These are phyloP conservation scores for Dendronephthya gigantea DNA, from an alignment of 64 coral and sea anemone species.

Conservation along the genomic window DNA sequence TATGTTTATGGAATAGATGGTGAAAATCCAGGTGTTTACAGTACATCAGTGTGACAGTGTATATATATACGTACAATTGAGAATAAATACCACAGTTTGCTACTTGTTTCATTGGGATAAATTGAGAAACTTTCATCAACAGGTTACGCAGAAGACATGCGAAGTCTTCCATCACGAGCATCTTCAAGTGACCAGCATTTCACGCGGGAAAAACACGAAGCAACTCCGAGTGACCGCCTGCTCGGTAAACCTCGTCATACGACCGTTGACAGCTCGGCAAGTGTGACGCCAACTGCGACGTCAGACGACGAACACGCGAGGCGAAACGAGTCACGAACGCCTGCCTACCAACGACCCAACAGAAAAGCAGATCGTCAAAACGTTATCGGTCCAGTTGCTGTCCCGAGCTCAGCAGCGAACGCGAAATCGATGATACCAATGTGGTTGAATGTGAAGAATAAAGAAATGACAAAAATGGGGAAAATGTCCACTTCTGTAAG, in stretches of 20 bases:
- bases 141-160: not conserved
- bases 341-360: not conserved
- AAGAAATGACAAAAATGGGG: not conserved
- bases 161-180: not conserved
- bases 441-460: not conserved
- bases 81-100: no score
- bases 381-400: not conserved
- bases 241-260: not conserved
- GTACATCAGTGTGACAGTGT: no score
- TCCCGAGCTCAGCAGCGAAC: not conserved
- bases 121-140: not conserved
- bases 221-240: not conserved
- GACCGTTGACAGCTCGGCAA: not conserved
- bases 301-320: not conserved
- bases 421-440: not conserved
- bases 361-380: not conserved
- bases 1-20: no score
- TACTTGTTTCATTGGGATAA: not conserved
- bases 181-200: not conserved
- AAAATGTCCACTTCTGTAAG: not conserved
- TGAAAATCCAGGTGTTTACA: no score
- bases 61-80: no score
- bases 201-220: no score
- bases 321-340: not conserved
- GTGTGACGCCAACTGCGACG: not conserved